These are phyloP conservation scores for Lycocorax pyrrhopterus DNA, from an alignment of 2,113 vertebrate genomes.

Conservation along the genomic window DNA sequence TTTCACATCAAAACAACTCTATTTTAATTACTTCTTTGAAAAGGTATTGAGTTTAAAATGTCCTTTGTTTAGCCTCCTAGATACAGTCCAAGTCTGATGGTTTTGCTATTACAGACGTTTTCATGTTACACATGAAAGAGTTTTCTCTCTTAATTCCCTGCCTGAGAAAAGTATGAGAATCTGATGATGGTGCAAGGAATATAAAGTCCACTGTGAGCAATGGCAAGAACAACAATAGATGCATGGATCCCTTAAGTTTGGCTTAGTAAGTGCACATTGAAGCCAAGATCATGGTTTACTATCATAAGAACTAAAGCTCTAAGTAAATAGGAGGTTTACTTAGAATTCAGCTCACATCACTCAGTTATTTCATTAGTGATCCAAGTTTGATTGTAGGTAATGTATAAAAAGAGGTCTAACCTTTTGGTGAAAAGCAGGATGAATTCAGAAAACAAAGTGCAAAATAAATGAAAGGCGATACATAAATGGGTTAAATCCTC, in stretches of 20 bases:
- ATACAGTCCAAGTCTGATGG: not conserved
- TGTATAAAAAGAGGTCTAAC: not conserved
- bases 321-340: not conserved
- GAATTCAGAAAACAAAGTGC: not conserved
- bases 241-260: not conserved
- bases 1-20: conserved; percentile 1
- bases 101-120: not conserved
- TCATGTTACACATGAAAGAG: not conserved
- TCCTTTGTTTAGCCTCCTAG: not conserved
- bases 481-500: not conserved
- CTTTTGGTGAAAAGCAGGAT: not conserved
- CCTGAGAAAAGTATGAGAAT: not conserved
- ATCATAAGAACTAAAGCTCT: not conserved
- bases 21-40: not conserved
- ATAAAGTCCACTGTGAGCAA: not conserved
- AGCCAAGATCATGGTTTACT: not conserved
- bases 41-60: not conserved
- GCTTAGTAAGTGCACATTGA: not conserved
- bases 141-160: not conserved
- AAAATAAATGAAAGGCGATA: not conserved
- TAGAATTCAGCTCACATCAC: not conserved
- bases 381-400: not conserved
- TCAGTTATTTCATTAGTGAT: not conserved
- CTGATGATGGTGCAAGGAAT: not conserved
- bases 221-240: not conserved